Conservation (phyloP, 2,888 invertebrate species). For the Auanema sp. region DNA sequence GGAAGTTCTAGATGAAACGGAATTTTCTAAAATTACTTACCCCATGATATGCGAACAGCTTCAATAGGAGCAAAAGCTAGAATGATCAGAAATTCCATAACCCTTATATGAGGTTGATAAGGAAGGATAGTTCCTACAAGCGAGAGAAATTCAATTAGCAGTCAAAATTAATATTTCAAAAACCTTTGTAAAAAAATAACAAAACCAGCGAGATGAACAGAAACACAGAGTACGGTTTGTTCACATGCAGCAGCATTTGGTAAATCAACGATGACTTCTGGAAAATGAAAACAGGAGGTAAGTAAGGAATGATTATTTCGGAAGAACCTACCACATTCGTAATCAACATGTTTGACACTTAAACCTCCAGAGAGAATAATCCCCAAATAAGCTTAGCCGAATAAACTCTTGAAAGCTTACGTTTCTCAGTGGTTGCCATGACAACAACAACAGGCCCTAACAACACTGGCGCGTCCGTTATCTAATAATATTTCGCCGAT, state of each 20-base stretch:
- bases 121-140: slow-evolving; percentile 40
- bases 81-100: slow-evolving; percentile 48
- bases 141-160: not conserved
- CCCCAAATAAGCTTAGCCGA: no score
- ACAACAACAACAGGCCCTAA: not conserved
- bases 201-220: slow-evolving; percentile 26
- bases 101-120: slow-evolving; percentile 44
- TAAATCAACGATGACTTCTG: slow-evolving; percentile 38
- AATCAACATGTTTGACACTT: slow-evolving; percentile 6
- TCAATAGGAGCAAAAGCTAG: slow-evolving; percentile 48
- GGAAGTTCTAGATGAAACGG: no score
- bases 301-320: not conserved
- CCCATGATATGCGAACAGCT: slow-evolving; percentile 50
- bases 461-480: no score
- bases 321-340: not conserved
- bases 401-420: no score
- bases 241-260: slow-evolving; percentile 27
- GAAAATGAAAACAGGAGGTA: slow-evolving; percentile 5
- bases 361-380: no score
- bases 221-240: slow-evolving; percentile 26
- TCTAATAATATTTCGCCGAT: no score
- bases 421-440: slow-evolving; percentile 6
- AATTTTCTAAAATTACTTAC: slow-evolving; percentile 22
- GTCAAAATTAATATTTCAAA: not conserved
- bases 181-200: slow-evolving; percentile 35